Evolutionary conservation across 2,888 invertebrate genomes (phyloP), one percentile per base, ranked within the genome.

Genomic region (Phalangium opilio): DNA sequence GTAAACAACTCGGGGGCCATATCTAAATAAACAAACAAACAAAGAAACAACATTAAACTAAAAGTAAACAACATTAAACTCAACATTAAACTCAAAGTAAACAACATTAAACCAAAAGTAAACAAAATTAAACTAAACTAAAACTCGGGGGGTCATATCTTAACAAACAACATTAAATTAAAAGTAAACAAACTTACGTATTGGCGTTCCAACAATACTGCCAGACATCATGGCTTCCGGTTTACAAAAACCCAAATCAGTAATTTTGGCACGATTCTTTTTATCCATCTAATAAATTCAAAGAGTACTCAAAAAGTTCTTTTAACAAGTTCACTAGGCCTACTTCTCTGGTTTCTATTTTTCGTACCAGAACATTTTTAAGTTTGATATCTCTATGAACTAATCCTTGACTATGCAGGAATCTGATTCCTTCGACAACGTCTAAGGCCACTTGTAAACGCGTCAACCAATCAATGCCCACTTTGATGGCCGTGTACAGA

Each of bases 151-250:
- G n/a, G n/a, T n/a, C n/a, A n/a, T n/a, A n/a, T n/a, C n/a, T n/a
- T n/a, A n/a, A n/a, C n/a, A n/a, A n/a, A n/a, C n/a, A n/a, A n/a
- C n/a, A n/a, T n/a, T n/a, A n/a, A n/a, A n/a, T n/a, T n/a, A n/a
- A n/a, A n/a, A n/a, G n/a, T n/a, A n/a, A n/a, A n/a, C n/a, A n/a
- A n/a, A 4, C 27, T 27, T 27, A 27, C 27, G 87, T 49, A 85
- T 82, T 0, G 87, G 89, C 3, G 83, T 83, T 41, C 83, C 86
- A 19, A 87, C 87, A 51, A 87, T 78, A 52, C 84, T 85, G 2
- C 86, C 86, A 1, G 83, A 83, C 76, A 89, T 82, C 74, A 87
- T 83, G 1, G 86, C 84, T 63, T 83, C 84, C 2, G 84, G 83
- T 53, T 86, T 83, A 62, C 86, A 87, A 70, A 89, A 89, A 0